These are phyloP conservation scores for Araneus ventricosus DNA, from an alignment of 1,140 invertebrate species.

Conservation along the genomic window DNA sequence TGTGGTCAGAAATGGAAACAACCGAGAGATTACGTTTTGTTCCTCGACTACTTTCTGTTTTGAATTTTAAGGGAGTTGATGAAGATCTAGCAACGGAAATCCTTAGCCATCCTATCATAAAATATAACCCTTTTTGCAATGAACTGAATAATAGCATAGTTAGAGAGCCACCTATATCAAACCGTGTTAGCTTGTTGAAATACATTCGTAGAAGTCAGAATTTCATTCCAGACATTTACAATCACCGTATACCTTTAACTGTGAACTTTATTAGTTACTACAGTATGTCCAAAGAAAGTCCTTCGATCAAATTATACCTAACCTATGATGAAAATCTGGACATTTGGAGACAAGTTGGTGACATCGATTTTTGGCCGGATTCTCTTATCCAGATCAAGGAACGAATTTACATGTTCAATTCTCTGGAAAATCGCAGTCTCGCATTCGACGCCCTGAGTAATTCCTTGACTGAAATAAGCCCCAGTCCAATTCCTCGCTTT, in stretches of 20 bases:
- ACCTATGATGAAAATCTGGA: slow-evolving; percentile 43
- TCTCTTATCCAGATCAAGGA: background rate
- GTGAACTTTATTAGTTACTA: background rate
- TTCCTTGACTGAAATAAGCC: background rate
- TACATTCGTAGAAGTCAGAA: background rate
- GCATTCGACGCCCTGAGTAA: background rate
- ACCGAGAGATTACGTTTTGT: background rate
- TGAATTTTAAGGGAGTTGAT: background rate
- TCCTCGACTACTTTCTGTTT: background rate
- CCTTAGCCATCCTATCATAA: background rate
- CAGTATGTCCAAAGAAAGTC: background rate
- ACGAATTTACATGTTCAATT: slow-evolving; percentile 12
- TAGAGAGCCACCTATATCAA: background rate
- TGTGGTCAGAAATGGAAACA: slow-evolving; percentile 1
- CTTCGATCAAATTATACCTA: background rate
- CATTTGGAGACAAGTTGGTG: slow-evolving; percentile 1
- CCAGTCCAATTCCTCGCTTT: background rate
- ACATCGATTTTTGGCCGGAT: slow-evolving; percentile 36
- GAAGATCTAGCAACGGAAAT: background rate
- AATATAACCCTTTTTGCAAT: background rate
- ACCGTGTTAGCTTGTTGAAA: background rate
- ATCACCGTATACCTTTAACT: background rate
- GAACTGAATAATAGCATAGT: background rate
- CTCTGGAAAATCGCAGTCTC: background rate
- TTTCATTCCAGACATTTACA: background rate